These are phyloP conservation scores for Etia nguti DNA, from an alignment of 2,113 vertebrate genomes.

Conservation along the genomic window DNA sequence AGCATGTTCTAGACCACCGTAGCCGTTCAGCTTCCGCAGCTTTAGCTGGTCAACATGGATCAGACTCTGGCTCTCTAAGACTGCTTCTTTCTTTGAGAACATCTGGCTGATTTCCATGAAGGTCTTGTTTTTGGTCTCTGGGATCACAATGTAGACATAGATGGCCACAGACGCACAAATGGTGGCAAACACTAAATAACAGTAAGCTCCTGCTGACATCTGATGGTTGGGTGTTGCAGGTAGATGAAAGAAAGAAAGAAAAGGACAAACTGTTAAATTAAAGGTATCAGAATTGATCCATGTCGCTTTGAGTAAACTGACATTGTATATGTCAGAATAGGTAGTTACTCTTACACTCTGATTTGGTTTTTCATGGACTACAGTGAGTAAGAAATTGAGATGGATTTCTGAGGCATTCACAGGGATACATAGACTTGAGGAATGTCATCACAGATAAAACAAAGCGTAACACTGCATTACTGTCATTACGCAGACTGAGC, in stretches of 20 bases:
- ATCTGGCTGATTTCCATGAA: slow-evolving; percentile 87
- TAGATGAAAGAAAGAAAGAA: neutral
- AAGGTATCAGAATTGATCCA: neutral
- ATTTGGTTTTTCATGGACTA: neutral
- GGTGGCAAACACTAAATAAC: slow-evolving; percentile 82
- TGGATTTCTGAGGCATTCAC: neutral
- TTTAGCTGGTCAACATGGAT: slow-evolving; percentile 55
- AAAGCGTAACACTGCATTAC: neutral
- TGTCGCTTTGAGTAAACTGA: neutral
- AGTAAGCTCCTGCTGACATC: slow-evolving; percentile 83
- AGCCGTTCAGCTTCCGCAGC: slow-evolving; percentile 77
- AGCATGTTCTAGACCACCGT: slow-evolving; percentile 74
- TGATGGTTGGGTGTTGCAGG: slow-evolving; percentile 31
- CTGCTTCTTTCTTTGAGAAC: slow-evolving; percentile 71
- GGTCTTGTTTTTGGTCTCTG: slow-evolving; percentile 88
- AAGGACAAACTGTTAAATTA: neutral
- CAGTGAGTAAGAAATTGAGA: neutral
- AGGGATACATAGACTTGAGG: neutral
- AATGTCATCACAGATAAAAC: neutral
- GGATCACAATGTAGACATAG: slow-evolving; percentile 79
- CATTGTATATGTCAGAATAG: neutral
- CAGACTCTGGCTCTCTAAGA: slow-evolving; percentile 51
- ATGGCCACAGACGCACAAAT: slow-evolving; percentile 78
- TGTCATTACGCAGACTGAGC: neutral
- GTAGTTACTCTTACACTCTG: neutral